phyloP scores from a whole-genome alignment of 1,140 invertebrate species.

The Megalonaias nervosa region DNA sequence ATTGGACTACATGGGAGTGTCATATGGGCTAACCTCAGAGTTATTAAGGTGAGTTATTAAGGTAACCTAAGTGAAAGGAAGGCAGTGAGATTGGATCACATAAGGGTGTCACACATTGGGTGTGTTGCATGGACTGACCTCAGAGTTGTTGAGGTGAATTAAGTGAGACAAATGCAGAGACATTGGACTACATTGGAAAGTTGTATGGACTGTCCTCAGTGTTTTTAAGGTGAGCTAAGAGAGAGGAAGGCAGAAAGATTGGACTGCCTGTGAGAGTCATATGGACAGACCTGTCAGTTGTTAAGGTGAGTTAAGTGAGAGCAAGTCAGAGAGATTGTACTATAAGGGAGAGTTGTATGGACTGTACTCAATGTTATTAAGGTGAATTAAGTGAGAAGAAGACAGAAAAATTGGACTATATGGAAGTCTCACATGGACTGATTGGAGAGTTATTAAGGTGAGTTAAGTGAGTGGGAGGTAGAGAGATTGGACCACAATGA shows the following conservation, averaged over 20 bases:
- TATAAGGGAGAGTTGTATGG: no score
- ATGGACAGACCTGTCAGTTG: no score
- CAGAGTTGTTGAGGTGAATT: constrained; percentile 64
- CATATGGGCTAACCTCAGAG: constrained; percentile 69
- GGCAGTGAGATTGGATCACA: constrained; percentile 91
- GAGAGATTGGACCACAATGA: not conserved
- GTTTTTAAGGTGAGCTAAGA: not conserved
- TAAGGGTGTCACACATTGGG: constrained; percentile 83
- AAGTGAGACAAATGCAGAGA: not conserved
- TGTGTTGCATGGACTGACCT: constrained; percentile 63
- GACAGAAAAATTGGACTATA: constrained; percentile 91
- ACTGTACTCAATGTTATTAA: constrained; percentile 32
- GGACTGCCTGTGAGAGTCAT: no score
- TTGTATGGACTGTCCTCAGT: no score
- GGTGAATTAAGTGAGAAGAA: constrained; percentile 78
- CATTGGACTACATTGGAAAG: not conserved
- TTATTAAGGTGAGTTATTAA: constrained; percentile 61
- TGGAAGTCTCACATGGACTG: constrained; percentile 82
- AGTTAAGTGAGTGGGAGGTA: not conserved
- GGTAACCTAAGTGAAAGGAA: constrained; percentile 82
- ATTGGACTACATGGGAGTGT: constrained; percentile 94
- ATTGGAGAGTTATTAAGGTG: constrained; percentile 50
- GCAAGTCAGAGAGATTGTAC: no score
- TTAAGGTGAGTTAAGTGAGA: constrained; percentile 30
- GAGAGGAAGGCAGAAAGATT: no score